These are phyloP conservation scores for Trinectes maculatus DNA, from an alignment of 2,113 vertebrate genomes.

Conservation along the genomic window DNA sequence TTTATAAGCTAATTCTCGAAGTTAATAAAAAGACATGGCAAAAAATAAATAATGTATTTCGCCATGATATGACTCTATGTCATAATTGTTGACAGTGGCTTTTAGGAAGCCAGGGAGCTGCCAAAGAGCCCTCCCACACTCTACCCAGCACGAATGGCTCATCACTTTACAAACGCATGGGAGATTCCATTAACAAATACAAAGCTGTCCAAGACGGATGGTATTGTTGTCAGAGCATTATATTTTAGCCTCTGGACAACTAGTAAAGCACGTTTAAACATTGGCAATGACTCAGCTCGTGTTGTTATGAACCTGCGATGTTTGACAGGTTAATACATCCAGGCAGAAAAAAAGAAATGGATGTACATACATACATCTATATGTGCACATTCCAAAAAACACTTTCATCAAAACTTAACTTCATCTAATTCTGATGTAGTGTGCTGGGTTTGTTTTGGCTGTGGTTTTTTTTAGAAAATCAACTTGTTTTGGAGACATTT, in stretches of 20 bases:
- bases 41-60: not conserved
- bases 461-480: too few species aligned
- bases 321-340: conserved; percentile 59
- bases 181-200: conserved; percentile 62
- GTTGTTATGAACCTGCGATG: conserved; percentile 54
- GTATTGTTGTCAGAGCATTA: conserved; percentile 70
- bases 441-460: too few species aligned
- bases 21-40: not conserved
- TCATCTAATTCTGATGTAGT: not conserved
- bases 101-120: conserved; percentile 37
- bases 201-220: conserved; percentile 40
- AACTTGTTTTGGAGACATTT: conserved; percentile 47
- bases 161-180: conserved; percentile 27
- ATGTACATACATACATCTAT: not conserved
- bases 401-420: conserved; percentile 12
- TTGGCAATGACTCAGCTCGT: conserved; percentile 66
- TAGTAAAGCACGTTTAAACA: conserved; percentile 67
- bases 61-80: not conserved
- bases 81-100: conserved; percentile 28
- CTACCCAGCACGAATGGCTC: conserved; percentile 41
- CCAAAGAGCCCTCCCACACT: conserved; percentile 39
- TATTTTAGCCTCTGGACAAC: conserved; percentile 68
- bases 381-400: not conserved
- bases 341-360: conserved; percentile 39
- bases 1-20: not conserved